Percentiles rank a stretch among this genome's conserved stretches.
phyloP scores from a whole-genome alignment of 2,888 invertebrate genomes.

The Octodonta nipae region DNA sequence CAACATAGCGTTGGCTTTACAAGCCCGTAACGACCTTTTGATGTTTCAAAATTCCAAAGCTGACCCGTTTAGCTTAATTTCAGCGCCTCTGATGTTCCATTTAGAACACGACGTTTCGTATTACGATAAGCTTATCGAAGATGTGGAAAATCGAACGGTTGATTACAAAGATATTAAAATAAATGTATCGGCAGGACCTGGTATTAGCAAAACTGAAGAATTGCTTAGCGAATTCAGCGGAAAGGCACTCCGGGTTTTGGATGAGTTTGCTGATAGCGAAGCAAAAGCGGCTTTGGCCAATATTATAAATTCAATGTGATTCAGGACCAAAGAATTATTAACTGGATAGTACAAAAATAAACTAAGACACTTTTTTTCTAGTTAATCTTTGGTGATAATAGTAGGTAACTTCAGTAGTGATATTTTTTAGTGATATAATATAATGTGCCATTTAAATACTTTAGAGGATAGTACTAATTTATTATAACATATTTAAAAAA shows the following conservation, averaged over 20 bases:
- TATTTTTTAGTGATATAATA: no score
- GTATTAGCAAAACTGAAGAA: constrained; percentile 55
- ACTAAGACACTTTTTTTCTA: no score
- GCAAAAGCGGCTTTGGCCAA: constrained; percentile 69
- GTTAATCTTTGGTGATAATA: no score
- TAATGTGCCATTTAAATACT: no score
- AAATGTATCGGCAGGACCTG: constrained; percentile 41
- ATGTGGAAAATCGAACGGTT: constrained; percentile 45
- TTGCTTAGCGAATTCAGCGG: constrained; percentile 58
- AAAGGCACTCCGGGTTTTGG: constrained; percentile 57
- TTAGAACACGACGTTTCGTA: constrained; percentile 55
- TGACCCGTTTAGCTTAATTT: constrained; percentile 53
- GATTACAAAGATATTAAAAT: constrained; percentile 42
- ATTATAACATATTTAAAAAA: no score
- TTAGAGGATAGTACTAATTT: no score
- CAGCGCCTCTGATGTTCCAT: constrained; percentile 71
- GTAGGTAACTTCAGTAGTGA: no score
- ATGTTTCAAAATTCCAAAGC: constrained; percentile 38
- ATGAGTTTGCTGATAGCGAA: constrained; percentile 61
- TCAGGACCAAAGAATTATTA: no score
- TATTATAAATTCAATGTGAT: constrained; percentile 52
- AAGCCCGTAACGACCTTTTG: constrained; percentile 54
- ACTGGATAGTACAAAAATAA: no score
- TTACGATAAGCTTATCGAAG: constrained; percentile 50
- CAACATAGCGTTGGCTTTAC: constrained; percentile 78